phyloP scores from a whole-genome alignment of 2,888 invertebrate species.

The Zaprionus obscuricornis region DNA sequence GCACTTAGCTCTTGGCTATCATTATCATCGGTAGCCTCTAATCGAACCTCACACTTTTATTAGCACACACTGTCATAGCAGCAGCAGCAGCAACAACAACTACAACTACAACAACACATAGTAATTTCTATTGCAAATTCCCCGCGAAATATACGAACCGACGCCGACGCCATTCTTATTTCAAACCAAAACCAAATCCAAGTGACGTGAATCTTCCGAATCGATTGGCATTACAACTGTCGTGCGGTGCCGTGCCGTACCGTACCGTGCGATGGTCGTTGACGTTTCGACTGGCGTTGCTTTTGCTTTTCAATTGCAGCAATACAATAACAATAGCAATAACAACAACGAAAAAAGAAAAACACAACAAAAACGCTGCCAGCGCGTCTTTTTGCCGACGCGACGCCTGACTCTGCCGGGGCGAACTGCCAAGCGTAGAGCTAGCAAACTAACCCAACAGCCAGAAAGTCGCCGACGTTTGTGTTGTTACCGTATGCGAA shows the following conservation, averaged over 20 bases:
- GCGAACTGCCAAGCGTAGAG: slow-evolving; percentile 33
- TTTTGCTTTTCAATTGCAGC: slow-evolving; percentile 37
- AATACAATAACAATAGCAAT: too few species aligned
- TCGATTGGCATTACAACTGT: slow-evolving; percentile 36
- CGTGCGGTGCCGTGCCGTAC: too few species aligned
- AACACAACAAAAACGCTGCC: slow-evolving; percentile 42
- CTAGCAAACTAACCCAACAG: slow-evolving; percentile 34
- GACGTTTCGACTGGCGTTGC: too few species aligned
- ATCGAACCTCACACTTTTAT: slow-evolving; percentile 41
- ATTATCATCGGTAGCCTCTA: slow-evolving; percentile 23
- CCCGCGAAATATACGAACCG: slow-evolving; percentile 28
- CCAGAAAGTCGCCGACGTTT: slow-evolving; percentile 67
- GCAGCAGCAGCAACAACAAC: too few species aligned
- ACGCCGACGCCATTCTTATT: slow-evolving; percentile 3
- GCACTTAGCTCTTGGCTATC: slow-evolving; percentile 1
- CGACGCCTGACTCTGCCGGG: slow-evolving; percentile 40
- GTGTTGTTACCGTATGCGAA: slow-evolving; percentile 26
- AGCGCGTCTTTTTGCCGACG: slow-evolving; percentile 51
- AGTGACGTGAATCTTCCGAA: slow-evolving; percentile 52
- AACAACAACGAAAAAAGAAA: too few species aligned
- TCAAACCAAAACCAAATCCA: too few species aligned
- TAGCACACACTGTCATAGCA: slow-evolving; percentile 23
- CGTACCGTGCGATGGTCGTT: too few species aligned
- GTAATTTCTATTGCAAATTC: slow-evolving; percentile 32
- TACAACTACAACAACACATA: slow-evolving; percentile 12